Percentiles rank a stretch among this genome's conserved stretches.
Evolutionary conservation across 2,113 vertebrate genomes (phyloP).

Genomic region (Myrmecobius fasciatus): DNA sequence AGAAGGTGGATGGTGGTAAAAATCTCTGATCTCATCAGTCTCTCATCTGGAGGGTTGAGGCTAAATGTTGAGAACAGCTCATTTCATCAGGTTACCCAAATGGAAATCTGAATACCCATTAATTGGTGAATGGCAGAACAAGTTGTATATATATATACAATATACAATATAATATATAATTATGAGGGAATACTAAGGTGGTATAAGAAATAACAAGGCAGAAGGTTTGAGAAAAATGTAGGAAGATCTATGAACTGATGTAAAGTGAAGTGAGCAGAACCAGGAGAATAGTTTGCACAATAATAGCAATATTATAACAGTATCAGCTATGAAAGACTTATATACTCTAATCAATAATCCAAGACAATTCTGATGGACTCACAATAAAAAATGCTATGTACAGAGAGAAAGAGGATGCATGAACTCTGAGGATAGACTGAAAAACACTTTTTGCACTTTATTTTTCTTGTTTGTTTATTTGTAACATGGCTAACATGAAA

Average conservation of each 20-base stretch:
- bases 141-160: too few relatives aligned
- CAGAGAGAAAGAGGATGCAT: not conserved
- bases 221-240: not conserved
- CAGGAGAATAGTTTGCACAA: not conserved
- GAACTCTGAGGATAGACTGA: not conserved
- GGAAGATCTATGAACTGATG: not conserved
- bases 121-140: not conserved
- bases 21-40: not conserved
- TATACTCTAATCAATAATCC: not conserved
- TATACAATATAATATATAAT: too few relatives aligned
- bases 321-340: not conserved
- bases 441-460: not conserved
- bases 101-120: not conserved
- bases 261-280: not conserved
- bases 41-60: not conserved
- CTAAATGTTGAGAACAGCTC: not conserved
- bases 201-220: not conserved
- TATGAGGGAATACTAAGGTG: not conserved
- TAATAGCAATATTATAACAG: not conserved
- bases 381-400: not conserved
- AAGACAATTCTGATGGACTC: not conserved
- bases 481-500: not conserved
- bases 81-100: not conserved
- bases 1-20: not conserved
- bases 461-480: not conserved